These are phyloP conservation scores for Gulo gulo DNA, from an alignment of 2,113 vertebrate genomes.

Conservation along the genomic window DNA sequence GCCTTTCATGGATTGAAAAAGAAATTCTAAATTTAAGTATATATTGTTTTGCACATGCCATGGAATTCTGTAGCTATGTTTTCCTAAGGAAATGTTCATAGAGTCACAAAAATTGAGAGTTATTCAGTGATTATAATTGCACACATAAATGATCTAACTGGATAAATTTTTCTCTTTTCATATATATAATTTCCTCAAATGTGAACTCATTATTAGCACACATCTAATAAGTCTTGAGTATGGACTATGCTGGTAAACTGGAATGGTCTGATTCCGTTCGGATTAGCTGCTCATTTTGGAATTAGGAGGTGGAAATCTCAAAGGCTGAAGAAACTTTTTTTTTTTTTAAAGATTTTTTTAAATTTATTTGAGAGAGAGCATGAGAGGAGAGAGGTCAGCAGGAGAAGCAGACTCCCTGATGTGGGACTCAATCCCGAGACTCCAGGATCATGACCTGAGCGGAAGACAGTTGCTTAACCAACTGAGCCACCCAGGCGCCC, in stretches of 20 bases:
- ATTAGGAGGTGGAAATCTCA: conserved; percentile 33
- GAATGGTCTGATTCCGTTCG: not conserved
- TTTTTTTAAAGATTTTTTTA: no score
- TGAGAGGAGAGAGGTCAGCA: no score
- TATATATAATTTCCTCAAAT: not conserved
- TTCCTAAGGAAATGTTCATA: not conserved
- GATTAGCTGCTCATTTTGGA: not conserved
- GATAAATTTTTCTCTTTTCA: not conserved
- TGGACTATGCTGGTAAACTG: not conserved
- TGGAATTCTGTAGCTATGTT: not conserved
- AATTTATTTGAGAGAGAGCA: no score
- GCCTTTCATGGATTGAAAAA: not conserved
- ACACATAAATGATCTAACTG: not conserved
- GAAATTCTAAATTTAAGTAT: not conserved
- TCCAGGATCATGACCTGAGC: no score
- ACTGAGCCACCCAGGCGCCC: no score
- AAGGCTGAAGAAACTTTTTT: not conserved
- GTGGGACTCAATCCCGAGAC: no score
- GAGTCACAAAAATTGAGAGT: not conserved
- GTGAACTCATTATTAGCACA: not conserved
- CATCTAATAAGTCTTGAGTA: not conserved
- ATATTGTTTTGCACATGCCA: not conserved
- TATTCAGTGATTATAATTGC: not conserved
- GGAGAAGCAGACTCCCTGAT: no score
- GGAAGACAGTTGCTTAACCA: no score